Percentiles rank a stretch among this genome's conserved stretches.
phyloP scores from a whole-genome alignment of 2,113 vertebrate genomes.

The Saiga tatarica region DNA sequence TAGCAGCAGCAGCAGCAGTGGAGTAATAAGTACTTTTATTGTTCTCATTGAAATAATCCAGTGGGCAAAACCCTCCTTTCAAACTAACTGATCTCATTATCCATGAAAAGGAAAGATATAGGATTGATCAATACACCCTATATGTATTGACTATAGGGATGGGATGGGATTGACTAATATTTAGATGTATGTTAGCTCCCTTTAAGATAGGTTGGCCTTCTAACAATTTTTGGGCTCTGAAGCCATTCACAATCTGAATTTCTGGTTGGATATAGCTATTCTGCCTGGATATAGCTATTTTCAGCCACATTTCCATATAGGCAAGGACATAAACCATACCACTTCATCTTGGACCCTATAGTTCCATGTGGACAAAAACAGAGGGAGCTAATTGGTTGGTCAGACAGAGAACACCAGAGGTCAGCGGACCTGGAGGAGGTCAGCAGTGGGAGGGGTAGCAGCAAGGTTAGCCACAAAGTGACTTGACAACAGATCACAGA shows the following conservation, averaged over 20 bases:
- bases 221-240: neutral
- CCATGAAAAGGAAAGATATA: slow-evolving; percentile 7
- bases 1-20: neutral
- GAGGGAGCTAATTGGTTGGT: neutral
- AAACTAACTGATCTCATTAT: slow-evolving; percentile 29
- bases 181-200: neutral
- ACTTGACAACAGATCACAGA: neutral
- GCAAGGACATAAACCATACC: neutral
- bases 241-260: neutral
- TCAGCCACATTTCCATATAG: neutral
- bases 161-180: neutral
- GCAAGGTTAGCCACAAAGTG: neutral
- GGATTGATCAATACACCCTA: neutral
- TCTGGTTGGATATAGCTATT: neutral
- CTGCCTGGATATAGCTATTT: neutral
- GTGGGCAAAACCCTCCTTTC: slow-evolving; percentile 5
- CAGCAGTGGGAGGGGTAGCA: too few species aligned
- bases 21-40: neutral
- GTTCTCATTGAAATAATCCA: slow-evolving; percentile 28
- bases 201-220: neutral
- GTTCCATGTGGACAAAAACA: neutral
- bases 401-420: neutral
- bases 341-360: neutral
- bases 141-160: too few species aligned
- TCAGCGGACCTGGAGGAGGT: neutral